Conservation (phyloP, 2,888 invertebrate genomes). For the Isoperla grammatica region DNA sequence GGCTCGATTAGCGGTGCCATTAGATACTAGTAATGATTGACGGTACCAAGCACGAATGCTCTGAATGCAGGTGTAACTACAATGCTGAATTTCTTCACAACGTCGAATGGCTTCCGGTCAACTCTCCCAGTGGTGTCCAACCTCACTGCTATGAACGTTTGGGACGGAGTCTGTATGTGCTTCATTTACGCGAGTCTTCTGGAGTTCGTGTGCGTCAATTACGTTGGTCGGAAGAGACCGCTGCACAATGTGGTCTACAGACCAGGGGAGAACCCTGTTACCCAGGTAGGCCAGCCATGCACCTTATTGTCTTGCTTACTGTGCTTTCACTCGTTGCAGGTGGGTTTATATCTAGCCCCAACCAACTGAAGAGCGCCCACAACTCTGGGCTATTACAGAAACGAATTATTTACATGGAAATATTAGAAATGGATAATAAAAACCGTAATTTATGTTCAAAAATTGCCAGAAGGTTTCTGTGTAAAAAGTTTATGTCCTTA, state of each 20-base stretch:
- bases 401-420: too few relatives aligned
- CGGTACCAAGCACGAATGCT: too few relatives aligned
- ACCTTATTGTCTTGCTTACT: not conserved
- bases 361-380: too few relatives aligned
- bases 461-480: too few relatives aligned
- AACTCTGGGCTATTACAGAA: too few relatives aligned
- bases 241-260: slow-evolving; percentile 84
- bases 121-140: slow-evolving; percentile 91
- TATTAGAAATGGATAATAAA: too few relatives aligned
- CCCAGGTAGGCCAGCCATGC: slow-evolving; percentile 59
- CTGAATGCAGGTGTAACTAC: slow-evolving; percentile 85
- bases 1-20: too few relatives aligned
- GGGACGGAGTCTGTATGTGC: slow-evolving; percentile 96
- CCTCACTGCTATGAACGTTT: slow-evolving; percentile 92
- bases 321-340: not conserved
- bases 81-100: slow-evolving; percentile 98
- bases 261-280: slow-evolving; percentile 85
- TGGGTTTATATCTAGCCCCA: too few relatives aligned
- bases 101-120: slow-evolving; percentile 86
- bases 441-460: too few relatives aligned
- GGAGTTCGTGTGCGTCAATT: slow-evolving; percentile 93
- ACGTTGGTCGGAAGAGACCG: slow-evolving; percentile 85
- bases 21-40: too few relatives aligned
- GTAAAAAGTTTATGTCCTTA: too few relatives aligned
- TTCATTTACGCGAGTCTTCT: slow-evolving; percentile 92